These are phyloP conservation scores for Gymnorhina tibicen DNA, from an alignment of 2,113 vertebrate genomes.

Conservation along the genomic window DNA sequence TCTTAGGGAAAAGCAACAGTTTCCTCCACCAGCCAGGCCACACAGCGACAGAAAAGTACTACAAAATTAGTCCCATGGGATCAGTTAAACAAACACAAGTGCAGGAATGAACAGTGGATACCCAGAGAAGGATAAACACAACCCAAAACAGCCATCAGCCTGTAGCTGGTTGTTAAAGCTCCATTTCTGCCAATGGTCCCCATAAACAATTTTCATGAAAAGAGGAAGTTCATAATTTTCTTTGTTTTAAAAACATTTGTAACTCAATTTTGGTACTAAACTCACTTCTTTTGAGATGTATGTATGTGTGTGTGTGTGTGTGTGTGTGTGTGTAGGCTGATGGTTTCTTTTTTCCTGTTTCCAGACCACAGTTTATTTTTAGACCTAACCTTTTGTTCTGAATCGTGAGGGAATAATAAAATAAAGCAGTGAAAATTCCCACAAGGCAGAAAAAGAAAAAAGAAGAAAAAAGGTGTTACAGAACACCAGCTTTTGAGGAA, in stretches of 20 bases:
- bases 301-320: neutral
- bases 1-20: too few species aligned
- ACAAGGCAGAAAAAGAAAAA: neutral
- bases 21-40: too few species aligned
- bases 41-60: neutral
- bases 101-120: neutral
- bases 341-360: neutral
- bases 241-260: neutral
- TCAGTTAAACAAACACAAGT: neutral
- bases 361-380: neutral
- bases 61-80: neutral
- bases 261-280: neutral
- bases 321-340: neutral
- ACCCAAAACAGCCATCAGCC: neutral
- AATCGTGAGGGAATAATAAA: neutral
- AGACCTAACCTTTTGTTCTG: neutral
- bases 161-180: neutral
- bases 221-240: rapidly evolving
- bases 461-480: neutral
- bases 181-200: neutral
- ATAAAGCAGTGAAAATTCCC: neutral
- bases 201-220: neutral
- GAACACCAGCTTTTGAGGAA: neutral
- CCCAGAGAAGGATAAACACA: neutral
- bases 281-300: neutral